A percentile compares a stretch with the other conserved stretches of the same genome.
Conservation (phyloP, 1,140 invertebrate genomes). For the Cyrtorhinus lividipennis region DNA sequence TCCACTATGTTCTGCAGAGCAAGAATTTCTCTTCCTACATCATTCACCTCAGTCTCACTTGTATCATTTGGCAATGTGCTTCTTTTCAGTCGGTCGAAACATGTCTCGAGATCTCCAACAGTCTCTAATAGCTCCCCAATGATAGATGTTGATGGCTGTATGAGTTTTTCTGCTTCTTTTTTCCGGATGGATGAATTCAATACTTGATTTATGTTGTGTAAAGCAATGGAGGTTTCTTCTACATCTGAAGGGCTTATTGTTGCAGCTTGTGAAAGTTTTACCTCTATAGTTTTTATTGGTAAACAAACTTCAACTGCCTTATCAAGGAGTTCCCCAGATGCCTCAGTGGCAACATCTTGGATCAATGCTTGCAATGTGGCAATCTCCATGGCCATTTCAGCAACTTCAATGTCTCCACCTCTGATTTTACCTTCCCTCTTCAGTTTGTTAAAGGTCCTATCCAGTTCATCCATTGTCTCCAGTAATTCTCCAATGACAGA, state of each 20-base stretch:
- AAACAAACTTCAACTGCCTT: slow-evolving; percentile 8
- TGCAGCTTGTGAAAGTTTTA: not conserved
- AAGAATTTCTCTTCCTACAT: slow-evolving; percentile 7
- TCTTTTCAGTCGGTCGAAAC: slow-evolving; percentile 5
- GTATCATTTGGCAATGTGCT: not conserved
- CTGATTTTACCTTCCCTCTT: not conserved
- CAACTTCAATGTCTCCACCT: not conserved
- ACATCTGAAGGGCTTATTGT: not conserved
- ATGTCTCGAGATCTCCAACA: not conserved
- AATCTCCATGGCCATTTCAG: slow-evolving; percentile 2
- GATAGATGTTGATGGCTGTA: slow-evolving; percentile 4
- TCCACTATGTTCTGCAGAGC: slow-evolving; percentile 13
- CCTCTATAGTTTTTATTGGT: slow-evolving; percentile 14
- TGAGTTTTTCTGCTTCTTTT: slow-evolving; percentile 13
- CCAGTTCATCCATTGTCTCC: slow-evolving; percentile 3
- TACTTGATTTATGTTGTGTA: slow-evolving; percentile 9
- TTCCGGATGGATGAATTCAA: not conserved
- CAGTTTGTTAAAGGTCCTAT: not conserved
- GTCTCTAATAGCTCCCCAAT: slow-evolving; percentile 7
- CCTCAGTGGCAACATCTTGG: slow-evolving; percentile 9
- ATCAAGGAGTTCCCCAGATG: not conserved
- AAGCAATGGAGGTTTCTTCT: not conserved
- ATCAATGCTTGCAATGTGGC: slow-evolving; percentile 11
- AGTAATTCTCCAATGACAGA: slow-evolving; percentile 6
- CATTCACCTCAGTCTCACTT: not conserved